Evolutionary conservation across 2,797 vertebrate species (phyloP).

Genomic region (Tragelaphus oryx): DNA sequence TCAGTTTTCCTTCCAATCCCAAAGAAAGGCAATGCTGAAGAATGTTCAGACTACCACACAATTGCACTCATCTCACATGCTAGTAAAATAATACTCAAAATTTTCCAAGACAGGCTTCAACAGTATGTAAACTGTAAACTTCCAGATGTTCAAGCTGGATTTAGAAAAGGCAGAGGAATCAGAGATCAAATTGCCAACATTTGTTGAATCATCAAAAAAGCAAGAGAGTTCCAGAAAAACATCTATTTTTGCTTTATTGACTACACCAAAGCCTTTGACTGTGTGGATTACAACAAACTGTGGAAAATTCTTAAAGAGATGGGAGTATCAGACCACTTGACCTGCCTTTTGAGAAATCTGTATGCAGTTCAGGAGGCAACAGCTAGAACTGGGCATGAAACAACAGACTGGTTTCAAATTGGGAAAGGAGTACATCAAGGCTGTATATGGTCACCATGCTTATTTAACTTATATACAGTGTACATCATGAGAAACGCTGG

Average conservation of each 20-base stretch:
- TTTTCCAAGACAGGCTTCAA: neutral
- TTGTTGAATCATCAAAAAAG: fast-evolving
- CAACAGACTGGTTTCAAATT: neutral
- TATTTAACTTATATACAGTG: neutral
- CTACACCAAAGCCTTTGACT: neutral
- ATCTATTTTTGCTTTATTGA: neutral
- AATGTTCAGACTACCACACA: neutral
- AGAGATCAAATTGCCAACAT: neutral
- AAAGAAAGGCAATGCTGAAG: neutral
- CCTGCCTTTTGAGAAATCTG: neutral
- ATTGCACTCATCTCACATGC: neutral
- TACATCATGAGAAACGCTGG: neutral
- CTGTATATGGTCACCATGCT: neutral
- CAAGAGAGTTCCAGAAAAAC: neutral
- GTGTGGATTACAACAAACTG: neutral
- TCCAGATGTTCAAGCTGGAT: neutral
- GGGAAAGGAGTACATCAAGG: neutral
- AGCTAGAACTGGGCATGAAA: neutral
- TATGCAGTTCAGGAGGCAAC: neutral
- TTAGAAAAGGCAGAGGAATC: neutral
- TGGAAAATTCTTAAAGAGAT: neutral
- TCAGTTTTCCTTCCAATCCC: neutral
- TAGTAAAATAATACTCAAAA: neutral
- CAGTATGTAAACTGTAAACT: neutral
- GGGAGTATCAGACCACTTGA: neutral